These are phyloP conservation scores for Strigamia maritima DNA, from an alignment of 2,888 invertebrate genomes.

Conservation along the genomic window DNA sequence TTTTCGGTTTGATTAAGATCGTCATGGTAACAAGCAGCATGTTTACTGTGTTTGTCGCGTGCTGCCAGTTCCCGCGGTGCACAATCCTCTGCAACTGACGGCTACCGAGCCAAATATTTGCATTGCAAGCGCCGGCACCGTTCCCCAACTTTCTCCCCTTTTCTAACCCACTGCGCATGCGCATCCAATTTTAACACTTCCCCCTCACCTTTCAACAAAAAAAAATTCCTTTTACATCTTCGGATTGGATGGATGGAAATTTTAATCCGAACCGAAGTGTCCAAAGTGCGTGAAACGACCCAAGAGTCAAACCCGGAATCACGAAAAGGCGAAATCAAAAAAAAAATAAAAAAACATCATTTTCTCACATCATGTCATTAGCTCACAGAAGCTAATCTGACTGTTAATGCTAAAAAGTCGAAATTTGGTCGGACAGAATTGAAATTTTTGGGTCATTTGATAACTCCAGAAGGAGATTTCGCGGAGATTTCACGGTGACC, in stretches of 20 bases:
- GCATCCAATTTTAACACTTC: background rate
- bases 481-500: no score
- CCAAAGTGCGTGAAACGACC: background rate
- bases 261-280: background rate
- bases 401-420: no score
- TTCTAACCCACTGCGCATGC: background rate
- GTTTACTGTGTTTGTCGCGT: constrained; percentile 2
- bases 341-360: background rate
- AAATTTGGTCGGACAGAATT: no score
- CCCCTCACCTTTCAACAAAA: no score
- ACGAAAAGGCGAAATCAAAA: background rate
- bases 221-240: background rate
- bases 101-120: constrained; percentile 11
- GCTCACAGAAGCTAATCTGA: no score
- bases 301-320: background rate
- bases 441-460: no score
- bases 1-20: background rate
- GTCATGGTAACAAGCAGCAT: background rate
- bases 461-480: no score
- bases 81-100: constrained; percentile 11
- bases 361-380: no score
- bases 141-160: background rate
- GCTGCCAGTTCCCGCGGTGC: constrained; percentile 7
- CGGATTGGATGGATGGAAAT: background rate
- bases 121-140: constrained; percentile 7